Evolutionary conservation across 2,113 vertebrate species (phyloP).

Genomic region (Chinchilla lanigera): DNA sequence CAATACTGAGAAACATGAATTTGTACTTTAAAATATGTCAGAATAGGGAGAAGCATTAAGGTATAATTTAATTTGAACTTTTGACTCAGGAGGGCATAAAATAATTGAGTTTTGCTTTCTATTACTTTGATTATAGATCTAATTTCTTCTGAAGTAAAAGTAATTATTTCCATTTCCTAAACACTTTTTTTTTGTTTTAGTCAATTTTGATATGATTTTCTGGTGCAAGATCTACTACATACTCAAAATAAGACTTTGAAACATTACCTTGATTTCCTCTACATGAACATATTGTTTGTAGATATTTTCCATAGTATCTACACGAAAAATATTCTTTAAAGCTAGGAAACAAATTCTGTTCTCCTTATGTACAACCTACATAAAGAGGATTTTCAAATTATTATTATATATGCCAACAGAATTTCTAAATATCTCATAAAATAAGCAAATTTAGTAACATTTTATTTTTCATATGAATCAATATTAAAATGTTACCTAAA

Average conservation of each 20-base stretch:
- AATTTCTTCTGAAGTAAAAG: slow-evolving; percentile 4
- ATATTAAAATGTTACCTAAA: not conserved
- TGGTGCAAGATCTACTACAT: not conserved
- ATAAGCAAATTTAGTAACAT: not conserved
- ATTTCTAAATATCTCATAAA: not conserved
- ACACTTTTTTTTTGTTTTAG: not conserved
- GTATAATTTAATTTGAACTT: not conserved
- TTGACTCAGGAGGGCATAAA: not conserved
- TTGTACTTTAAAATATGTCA: not conserved
- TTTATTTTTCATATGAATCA: not conserved
- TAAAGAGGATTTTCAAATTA: not conserved
- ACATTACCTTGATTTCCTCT: not conserved
- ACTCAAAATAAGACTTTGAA: not conserved
- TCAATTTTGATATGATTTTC: not conserved
- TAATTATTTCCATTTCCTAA: not conserved
- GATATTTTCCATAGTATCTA: not conserved
- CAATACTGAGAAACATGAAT: not conserved
- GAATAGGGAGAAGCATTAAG: not conserved
- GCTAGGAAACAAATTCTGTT: not conserved
- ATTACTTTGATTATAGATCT: not conserved
- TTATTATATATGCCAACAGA: not conserved
- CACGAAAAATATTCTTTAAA: not conserved
- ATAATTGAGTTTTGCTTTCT: not conserved
- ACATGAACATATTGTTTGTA: not conserved
- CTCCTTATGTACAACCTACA: not conserved